phyloP scores from a whole-genome alignment of 2,888 invertebrate species.

The Schizaphis graminum region DNA sequence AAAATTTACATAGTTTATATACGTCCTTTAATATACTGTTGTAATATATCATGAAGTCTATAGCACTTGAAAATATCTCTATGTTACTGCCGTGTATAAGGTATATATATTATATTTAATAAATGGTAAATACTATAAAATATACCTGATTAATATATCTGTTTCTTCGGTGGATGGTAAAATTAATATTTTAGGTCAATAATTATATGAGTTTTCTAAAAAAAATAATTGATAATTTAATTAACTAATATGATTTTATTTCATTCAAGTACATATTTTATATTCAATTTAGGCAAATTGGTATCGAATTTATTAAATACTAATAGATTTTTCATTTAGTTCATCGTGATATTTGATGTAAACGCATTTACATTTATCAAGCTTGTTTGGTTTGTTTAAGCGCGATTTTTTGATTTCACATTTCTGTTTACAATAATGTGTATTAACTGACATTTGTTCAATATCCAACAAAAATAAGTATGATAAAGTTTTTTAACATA shows the following conservation, averaged over 20 bases:
- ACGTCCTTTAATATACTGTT: neutral
- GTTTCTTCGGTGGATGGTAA: neutral
- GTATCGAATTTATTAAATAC: neutral
- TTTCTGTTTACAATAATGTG: neutral
- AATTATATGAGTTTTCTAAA: neutral
- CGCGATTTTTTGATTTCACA: neutral
- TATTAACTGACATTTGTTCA: neutral
- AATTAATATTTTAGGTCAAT: neutral
- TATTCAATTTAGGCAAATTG: neutral
- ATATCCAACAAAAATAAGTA: neutral
- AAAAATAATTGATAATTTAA: neutral
- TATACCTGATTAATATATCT: neutral
- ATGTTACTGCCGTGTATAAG: too few relatives aligned
- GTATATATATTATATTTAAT: neutral
- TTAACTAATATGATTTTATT: neutral
- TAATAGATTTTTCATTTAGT: neutral
- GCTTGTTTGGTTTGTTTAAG: neutral
- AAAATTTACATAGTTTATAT: neutral
- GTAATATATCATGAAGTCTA: neutral
- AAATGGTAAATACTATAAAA: neutral
- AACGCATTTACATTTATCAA: neutral
- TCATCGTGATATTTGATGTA: neutral
- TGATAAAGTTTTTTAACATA: neutral
- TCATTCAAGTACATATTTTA: neutral
- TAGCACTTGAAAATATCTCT: neutral